phyloP scores from a whole-genome alignment of 2,113 vertebrate species.

The Castor canadensis region DNA sequence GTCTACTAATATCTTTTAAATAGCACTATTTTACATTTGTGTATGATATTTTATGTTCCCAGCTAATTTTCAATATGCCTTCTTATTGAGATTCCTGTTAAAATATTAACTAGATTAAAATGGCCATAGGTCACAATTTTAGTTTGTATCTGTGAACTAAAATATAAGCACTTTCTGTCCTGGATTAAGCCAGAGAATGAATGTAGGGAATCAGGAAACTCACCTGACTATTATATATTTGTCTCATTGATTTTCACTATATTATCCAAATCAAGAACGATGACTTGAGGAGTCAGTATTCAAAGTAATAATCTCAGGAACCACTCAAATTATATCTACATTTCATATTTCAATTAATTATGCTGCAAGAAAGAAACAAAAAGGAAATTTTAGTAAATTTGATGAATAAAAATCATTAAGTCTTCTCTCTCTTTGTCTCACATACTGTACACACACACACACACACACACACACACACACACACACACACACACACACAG shows the following conservation, averaged over 20 bases:
- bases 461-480: background rate
- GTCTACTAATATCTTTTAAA: background rate
- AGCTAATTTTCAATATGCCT: background rate
- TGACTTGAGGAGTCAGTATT: background rate
- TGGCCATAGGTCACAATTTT: background rate
- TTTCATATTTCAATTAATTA: background rate
- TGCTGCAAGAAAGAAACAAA: conserved; percentile 2
- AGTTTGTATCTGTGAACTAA: background rate
- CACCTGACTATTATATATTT: background rate
- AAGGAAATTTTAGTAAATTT: background rate
- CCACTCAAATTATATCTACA: background rate
- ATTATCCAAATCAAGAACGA: background rate
- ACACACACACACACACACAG: background rate
- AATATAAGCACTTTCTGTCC: background rate
- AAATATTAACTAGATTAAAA: background rate
- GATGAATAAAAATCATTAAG: background rate
- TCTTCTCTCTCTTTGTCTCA: background rate
- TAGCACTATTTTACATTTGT: background rate
- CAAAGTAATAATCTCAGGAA: background rate
- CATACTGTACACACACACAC: background rate
- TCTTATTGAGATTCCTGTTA: background rate
- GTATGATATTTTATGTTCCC: background rate
- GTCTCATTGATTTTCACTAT: background rate
- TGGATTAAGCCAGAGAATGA: background rate
- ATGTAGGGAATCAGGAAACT: background rate